phyloP scores from a whole-genome alignment of 2,888 invertebrate species.

The Machimus rusticus region DNA sequence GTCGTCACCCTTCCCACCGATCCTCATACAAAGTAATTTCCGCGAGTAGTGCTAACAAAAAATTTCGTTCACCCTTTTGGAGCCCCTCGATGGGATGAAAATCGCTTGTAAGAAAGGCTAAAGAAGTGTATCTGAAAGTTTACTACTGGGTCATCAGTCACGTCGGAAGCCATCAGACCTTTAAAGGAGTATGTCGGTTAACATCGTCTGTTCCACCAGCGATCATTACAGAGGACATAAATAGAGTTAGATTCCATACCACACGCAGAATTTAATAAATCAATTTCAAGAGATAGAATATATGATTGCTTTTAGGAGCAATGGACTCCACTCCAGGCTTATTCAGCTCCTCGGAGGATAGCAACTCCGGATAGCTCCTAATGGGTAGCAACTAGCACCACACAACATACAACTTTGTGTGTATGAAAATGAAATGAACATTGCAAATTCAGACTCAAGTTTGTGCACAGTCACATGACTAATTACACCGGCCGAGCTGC shows the following conservation, averaged over 20 bases:
- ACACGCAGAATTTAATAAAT: neutral
- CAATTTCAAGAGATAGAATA: neutral
- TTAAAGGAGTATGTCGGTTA: neutral
- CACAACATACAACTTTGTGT: neutral
- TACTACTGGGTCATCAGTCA: constrained; percentile 4
- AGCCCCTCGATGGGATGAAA: neutral
- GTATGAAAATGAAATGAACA: neutral
- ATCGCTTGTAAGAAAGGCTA: neutral
- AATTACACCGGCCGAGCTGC: neutral
- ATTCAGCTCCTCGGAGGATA: neutral
- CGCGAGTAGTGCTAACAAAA: neutral
- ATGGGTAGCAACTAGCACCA: neutral
- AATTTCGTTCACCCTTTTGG: neutral
- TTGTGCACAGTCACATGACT: neutral
- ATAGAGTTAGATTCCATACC: neutral
- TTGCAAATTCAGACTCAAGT: neutral
- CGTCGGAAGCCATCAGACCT: neutral
- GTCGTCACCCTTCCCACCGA: neutral
- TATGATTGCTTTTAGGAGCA: neutral
- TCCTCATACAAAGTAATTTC: neutral
- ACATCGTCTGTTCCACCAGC: neutral
- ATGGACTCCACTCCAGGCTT: neutral
- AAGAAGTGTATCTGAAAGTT: neutral
- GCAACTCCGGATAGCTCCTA: neutral
- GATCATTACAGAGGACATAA: neutral